A percentile compares a stretch with the other conserved stretches of the same genome.
These are phyloP conservation scores for Acipenser oxyrinchus DNA, from an alignment of 2,797 vertebrate species.

Conservation along the genomic window DNA sequence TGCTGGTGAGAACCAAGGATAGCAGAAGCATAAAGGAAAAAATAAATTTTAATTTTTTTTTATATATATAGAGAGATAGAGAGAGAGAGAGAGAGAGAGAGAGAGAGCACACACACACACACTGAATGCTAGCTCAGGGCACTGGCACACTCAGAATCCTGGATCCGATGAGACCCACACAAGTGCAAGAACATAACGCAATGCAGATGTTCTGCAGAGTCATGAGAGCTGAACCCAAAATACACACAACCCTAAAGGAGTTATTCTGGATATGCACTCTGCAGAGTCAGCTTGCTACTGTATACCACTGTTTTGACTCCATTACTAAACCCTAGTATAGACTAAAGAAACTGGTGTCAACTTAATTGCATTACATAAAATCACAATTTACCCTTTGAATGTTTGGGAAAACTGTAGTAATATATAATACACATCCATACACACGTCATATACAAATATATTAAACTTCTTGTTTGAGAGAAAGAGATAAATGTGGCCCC, in stretches of 20 bases:
- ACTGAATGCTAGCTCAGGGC: background rate
- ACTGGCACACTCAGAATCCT: too few species aligned
- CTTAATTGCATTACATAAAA: background rate
- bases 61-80: background rate
- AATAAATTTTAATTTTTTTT: background rate
- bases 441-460: too few species aligned
- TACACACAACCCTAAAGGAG: too few species aligned
- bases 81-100: background rate
- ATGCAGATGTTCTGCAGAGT: background rate
- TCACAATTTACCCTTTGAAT: background rate
- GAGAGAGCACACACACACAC: background rate
- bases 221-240: too few species aligned
- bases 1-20: background rate
- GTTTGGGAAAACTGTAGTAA: too few species aligned
- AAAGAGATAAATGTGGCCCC: too few species aligned
- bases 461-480: too few species aligned
- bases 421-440: too few species aligned
- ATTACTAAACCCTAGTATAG: background rate
- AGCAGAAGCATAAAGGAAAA: slow-evolving; percentile 2
- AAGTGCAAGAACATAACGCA: too few species aligned
- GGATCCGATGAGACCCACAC: too few species aligned
- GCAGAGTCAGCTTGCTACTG: background rate
- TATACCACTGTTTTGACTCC: background rate
- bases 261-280: background rate
- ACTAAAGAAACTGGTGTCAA: background rate